Conservation (phyloP, 64 coral and sea anemone genomes). For the Montipora efflorescens region DNA sequence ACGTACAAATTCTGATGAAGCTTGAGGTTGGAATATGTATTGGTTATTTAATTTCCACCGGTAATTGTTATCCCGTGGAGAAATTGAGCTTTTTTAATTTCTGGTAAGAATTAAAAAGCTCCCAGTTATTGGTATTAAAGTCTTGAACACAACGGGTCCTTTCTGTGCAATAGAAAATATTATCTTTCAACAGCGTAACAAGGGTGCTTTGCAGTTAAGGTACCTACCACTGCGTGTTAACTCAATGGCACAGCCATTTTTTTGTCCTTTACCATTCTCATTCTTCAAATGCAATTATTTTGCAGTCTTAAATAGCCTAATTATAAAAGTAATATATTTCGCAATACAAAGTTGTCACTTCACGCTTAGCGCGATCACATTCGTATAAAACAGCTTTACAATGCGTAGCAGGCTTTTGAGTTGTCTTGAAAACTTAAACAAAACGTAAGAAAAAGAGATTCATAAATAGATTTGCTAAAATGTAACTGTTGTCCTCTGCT, state of each 20-base stretch:
- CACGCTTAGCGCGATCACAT: neutral
- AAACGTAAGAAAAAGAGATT: neutral
- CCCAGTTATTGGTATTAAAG: no score
- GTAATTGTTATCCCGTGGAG: neutral
- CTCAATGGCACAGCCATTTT: neutral
- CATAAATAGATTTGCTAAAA: neutral
- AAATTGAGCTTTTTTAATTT: no score
- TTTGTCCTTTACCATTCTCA: neutral
- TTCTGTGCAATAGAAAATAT: neutral
- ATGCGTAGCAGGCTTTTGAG: no score
- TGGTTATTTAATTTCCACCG: neutral
- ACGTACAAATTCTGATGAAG: neutral
- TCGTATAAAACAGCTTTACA: neutral
- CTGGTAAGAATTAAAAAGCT: no score
- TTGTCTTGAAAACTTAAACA: neutral
- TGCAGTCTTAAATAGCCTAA: slow-evolving; percentile 26
- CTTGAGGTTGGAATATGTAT: neutral
- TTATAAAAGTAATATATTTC: slow-evolving; percentile 16
- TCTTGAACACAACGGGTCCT: no score
- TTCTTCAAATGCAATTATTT: neutral
- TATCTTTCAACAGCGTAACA: no score
- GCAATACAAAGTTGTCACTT: neutral
- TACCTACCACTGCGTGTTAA: no score
- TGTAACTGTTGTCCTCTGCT: neutral
- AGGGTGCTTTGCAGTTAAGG: neutral